These are phyloP conservation scores for Lasioglossum lativentre DNA, from an alignment of 2,888 invertebrate species.

Conservation along the genomic window DNA sequence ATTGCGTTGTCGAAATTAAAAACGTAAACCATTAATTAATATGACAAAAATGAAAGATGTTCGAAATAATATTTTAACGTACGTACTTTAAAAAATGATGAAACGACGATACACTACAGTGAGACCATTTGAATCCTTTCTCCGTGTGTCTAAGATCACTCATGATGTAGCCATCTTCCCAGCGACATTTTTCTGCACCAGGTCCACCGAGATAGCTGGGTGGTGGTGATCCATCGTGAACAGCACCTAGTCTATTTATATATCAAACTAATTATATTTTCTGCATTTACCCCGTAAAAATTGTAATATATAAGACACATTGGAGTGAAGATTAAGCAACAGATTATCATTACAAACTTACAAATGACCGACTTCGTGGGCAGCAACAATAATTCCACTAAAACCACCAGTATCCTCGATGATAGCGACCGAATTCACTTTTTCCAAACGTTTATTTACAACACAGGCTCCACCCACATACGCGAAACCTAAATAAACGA, in stretches of 20 bases:
- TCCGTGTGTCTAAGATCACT: conserved; percentile 97
- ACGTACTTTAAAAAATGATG: conserved; percentile 96
- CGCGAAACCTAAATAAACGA: conserved; percentile 91
- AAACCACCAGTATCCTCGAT: conserved; percentile 98
- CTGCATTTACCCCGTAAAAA: background rate
- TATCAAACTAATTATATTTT: background rate
- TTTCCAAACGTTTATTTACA: conserved; percentile 97
- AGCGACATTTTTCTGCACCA: conserved; percentile 96
- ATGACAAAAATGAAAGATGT: too few species aligned
- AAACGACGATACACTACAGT: conserved; percentile 96
- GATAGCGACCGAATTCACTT: conserved; percentile 98
- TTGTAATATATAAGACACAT: background rate
- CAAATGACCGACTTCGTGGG: conserved; percentile 98
- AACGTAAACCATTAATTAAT: background rate
- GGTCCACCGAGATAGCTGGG: conserved; percentile 97
- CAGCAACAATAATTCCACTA: conserved; percentile 98
- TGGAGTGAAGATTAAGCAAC: background rate
- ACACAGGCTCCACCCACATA: conserved; percentile 98
- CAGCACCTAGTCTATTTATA: conserved; percentile 92
- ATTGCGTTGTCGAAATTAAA: too few species aligned
- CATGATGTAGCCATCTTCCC: conserved; percentile 99
- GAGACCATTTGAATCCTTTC: conserved; percentile 97
- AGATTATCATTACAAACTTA: conserved; percentile 86
- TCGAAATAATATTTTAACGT: background rate
- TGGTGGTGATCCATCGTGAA: conserved; percentile 98